Percentiles rank a stretch among this genome's conserved stretches.
phyloP scores from a whole-genome alignment of 2,113 vertebrate genomes.

The Hepsetus odoe region DNA sequence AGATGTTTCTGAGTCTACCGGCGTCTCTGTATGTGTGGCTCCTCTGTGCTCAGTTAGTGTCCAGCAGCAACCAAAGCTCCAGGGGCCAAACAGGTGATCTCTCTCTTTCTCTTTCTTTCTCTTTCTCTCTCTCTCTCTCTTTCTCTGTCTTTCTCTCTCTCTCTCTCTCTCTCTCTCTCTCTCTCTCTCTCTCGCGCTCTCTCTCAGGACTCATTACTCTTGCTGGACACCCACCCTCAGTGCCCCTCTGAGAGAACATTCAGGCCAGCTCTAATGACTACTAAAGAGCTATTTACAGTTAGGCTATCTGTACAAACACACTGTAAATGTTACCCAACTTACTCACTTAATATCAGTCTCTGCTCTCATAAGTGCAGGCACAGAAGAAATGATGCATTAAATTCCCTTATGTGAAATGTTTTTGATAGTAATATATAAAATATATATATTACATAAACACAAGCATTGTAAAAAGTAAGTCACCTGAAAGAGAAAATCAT shows the following conservation, averaged over 20 bases:
- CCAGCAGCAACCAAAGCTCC: slow-evolving; percentile 77
- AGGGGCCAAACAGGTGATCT: slow-evolving; percentile 67
- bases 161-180: slow-evolving; percentile 44
- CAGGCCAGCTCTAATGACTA: slow-evolving; percentile 43
- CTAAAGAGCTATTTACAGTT: slow-evolving; percentile 43
- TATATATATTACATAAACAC: too few relatives aligned
- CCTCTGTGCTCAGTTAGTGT: slow-evolving; percentile 67
- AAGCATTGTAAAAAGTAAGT: too few relatives aligned
- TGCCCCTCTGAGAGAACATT: slow-evolving; percentile 20
- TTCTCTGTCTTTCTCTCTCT: slow-evolving; percentile 42
- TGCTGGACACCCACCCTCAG: slow-evolving; percentile 62
- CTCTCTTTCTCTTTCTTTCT: slow-evolving; percentile 48
- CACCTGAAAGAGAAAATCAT: too few relatives aligned
- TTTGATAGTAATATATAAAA: too few relatives aligned
- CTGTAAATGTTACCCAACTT: background rate
- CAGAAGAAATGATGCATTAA: too few relatives aligned
- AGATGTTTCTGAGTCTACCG: slow-evolving; percentile 54
- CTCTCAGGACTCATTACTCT: slow-evolving; percentile 70
- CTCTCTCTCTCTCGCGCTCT: slow-evolving; percentile 31
- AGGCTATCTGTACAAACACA: slow-evolving; percentile 3
- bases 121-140: slow-evolving; percentile 43
- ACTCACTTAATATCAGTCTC: background rate
- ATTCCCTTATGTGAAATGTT: too few relatives aligned
- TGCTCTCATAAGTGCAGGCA: too few relatives aligned
- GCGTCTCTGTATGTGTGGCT: slow-evolving; percentile 62